phyloP scores from a whole-genome alignment of 2,888 invertebrate species.

The Tetheella fluctuosa region DNA sequence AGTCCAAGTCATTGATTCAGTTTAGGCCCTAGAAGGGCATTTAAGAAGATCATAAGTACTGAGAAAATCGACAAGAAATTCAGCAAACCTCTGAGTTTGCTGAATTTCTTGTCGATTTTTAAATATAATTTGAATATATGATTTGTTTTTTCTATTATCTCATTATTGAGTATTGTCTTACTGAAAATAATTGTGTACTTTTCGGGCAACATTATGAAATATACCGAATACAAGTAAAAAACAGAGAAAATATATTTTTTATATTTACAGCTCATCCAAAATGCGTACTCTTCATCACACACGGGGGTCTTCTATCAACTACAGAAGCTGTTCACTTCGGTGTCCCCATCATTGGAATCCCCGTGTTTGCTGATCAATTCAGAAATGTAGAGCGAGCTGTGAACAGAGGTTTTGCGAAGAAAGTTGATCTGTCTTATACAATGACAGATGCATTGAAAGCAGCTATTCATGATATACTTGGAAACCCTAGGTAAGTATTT shows the following conservation, averaged over 20 bases:
- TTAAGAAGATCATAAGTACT: no score
- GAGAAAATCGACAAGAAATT: no score
- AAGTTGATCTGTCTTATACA: constrained; percentile 44
- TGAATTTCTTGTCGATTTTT: no score
- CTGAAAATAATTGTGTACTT: no score
- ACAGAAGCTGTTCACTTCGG: constrained; percentile 58
- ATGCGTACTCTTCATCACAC: constrained; percentile 56
- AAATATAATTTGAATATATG: no score
- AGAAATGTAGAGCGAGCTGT: constrained; percentile 52
- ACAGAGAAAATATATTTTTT: background rate
- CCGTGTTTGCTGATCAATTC: constrained; percentile 58
- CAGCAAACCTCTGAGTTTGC: no score
- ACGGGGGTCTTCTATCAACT: constrained; percentile 57
- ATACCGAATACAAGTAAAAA: no score
- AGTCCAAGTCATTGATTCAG: no score
- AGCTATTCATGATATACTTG: constrained; percentile 50
- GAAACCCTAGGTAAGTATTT: constrained; percentile 46
- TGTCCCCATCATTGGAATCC: constrained; percentile 60
- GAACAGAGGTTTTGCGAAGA: constrained; percentile 49
- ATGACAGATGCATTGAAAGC: constrained; percentile 42
- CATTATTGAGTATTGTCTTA: no score
- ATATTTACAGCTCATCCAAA: constrained; percentile 55
- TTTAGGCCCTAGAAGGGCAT: no score
- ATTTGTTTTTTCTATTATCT: no score
- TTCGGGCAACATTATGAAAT: no score